phyloP scores from a whole-genome alignment of 2,113 vertebrate genomes.

The Amphiprion percula region DNA sequence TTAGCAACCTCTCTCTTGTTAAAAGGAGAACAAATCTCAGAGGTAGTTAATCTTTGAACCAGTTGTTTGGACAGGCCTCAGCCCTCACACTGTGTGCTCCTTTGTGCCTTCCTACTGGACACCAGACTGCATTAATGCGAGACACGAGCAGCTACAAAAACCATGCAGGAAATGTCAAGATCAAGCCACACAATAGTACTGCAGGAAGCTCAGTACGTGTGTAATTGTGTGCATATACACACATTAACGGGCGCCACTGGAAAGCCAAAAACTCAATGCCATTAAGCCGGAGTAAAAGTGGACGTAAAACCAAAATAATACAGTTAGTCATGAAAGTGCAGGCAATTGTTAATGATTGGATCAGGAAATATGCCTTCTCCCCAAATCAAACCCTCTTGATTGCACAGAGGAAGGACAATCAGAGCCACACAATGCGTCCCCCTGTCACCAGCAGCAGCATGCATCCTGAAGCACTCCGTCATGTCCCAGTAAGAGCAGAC shows the following conservation, averaged over 20 bases:
- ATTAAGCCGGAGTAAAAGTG: conserved; percentile 36
- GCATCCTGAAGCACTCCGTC: conserved; percentile 52
- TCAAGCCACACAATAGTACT: conserved; percentile 33
- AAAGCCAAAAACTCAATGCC: conserved; percentile 7
- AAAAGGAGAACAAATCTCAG: conserved; percentile 38
- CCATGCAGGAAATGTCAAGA: conserved; percentile 46
- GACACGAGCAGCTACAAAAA: conserved; percentile 1
- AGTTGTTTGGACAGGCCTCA: conserved; percentile 58
- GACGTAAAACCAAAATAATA: conserved; percentile 56
- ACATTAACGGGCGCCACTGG: conserved; percentile 13
- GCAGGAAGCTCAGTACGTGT: conserved; percentile 33
- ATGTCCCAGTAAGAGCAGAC: conserved; percentile 52
- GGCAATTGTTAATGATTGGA: conserved; percentile 52
- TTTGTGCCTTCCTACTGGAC: conserved; percentile 41
- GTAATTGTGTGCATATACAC: conserved; percentile 4
- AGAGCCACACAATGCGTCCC: conserved; percentile 61
- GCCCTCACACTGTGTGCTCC: conserved; percentile 22
- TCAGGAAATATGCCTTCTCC: conserved; percentile 59
- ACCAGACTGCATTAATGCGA: conserved; percentile 19
- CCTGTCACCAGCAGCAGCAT: conserved; percentile 27
- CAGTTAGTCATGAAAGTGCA: conserved; percentile 17
- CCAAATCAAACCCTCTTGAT: conserved; percentile 63
- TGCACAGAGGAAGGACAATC: conserved; percentile 74
- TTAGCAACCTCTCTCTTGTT: conserved; percentile 42
- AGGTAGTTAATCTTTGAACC: conserved; percentile 58